Percentiles rank a stretch among this genome's conserved stretches.
These are phyloP conservation scores for Arrhopalites spinosus DNA, from an alignment of 2,888 invertebrate genomes.

Conservation along the genomic window DNA sequence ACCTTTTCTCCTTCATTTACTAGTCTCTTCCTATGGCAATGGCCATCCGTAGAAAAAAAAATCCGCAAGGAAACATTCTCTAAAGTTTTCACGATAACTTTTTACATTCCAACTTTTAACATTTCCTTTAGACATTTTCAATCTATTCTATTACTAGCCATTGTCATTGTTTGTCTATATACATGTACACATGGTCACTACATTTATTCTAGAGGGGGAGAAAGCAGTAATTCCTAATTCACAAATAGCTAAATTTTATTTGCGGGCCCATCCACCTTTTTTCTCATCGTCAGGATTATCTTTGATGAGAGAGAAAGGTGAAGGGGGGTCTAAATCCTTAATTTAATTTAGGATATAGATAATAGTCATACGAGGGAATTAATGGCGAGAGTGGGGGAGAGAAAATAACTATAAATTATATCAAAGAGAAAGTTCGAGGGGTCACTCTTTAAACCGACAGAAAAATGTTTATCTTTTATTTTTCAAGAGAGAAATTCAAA, in stretches of 20 bases:
- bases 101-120: conserved; percentile 20
- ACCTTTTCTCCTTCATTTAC: not conserved
- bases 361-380: too few species aligned
- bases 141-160: not conserved
- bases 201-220: not conserved
- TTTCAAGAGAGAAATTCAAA: too few species aligned
- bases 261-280: too few species aligned
- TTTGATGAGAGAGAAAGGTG: too few species aligned
- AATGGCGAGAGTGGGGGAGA: not conserved
- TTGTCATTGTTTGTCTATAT: not conserved
- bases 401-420: not conserved
- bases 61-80: conserved; percentile 17
- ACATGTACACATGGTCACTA: not conserved
- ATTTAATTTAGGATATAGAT: too few species aligned
- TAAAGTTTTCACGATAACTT: conserved; percentile 27
- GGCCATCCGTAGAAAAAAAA: not conserved
- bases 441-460: too few species aligned
- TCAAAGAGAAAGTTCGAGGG: not conserved
- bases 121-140: conserved; percentile 4
- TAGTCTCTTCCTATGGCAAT: not conserved
- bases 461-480: too few species aligned
- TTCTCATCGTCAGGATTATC: too few species aligned
- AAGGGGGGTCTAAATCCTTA: too few species aligned
- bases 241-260: too few species aligned
- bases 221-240: too few species aligned